A percentile compares a stretch with the other conserved stretches of the same genome.
Conservation (phyloP, 2,113 vertebrate species). For the Hydrochoerus hydrochaeris region DNA sequence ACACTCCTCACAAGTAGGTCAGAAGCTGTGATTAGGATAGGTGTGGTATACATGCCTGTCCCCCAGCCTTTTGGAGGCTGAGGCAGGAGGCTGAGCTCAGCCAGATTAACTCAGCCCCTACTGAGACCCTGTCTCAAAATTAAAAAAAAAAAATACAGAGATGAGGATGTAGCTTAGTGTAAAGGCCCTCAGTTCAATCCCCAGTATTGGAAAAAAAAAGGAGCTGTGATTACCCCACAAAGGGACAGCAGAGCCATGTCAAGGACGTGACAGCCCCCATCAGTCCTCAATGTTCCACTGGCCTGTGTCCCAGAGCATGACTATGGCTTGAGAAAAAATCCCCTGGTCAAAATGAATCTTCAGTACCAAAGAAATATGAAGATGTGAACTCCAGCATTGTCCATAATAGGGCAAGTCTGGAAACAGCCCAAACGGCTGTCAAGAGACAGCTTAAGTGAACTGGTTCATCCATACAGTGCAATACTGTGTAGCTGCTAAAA, state of each 20-base stretch:
- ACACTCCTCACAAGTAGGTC: neutral
- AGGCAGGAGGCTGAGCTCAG: neutral
- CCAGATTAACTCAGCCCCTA: neutral
- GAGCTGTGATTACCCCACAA: neutral
- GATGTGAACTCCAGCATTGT: constrained; percentile 66
- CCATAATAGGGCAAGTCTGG: neutral
- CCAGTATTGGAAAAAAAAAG: neutral
- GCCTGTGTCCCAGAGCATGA: neutral
- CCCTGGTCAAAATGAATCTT: constrained; percentile 29
- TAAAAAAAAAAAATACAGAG: neutral
- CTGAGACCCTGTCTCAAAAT: neutral
- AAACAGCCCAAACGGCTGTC: constrained; percentile 8
- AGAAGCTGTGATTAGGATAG: neutral
- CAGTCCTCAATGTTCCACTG: neutral
- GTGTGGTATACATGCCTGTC: neutral
- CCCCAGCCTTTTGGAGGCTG: neutral
- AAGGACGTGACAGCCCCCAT: neutral
- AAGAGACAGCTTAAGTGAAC: constrained; percentile 22
- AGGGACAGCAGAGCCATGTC: neutral
- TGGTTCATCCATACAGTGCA: neutral
- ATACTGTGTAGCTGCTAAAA: neutral
- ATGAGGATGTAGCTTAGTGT: neutral
- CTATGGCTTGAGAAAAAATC: constrained; percentile 11
- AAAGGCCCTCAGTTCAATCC: neutral
- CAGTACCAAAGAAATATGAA: neutral